Evolutionary conservation across 2,888 invertebrate genomes (phyloP), one percentile per base, ranked within the genome.

Genomic region (Eumerus sabulonum): DNA sequence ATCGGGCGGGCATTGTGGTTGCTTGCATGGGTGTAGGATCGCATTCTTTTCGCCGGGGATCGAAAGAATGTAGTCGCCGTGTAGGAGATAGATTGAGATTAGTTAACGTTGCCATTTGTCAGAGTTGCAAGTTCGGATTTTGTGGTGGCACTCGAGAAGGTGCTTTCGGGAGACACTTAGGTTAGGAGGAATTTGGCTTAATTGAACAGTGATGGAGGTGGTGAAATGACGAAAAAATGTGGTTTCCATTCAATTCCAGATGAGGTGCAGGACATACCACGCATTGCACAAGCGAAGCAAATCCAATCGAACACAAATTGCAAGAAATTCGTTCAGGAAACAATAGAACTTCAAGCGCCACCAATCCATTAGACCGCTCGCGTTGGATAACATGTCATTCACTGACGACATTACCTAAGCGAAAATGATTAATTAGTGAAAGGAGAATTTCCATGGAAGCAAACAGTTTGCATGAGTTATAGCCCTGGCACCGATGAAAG

Each of bases 391-490:
- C 64, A 70, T 74, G 79, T 79, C 74, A 68, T 74, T 79, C 79
- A 68, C 54, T 50, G 53, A 47, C 27, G 68, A 53, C 70, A 74
- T 79, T 79, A 70, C 74, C 79, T 68, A 74, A 74, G 64, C 79
- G 11, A 9, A 14, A 74, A 70, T 79, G 79, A 79, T 79, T 79
- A 79, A 79, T 79, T 79, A 74, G 79, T 64, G 79, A 79, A 79
- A 79, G 79, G 79, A 64, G 79, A 63, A 79, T 79, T 74, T 79
- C 63, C 74, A 79, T 66, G 40, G 57, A 47, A 73, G 67, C 62
- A 68, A 73, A 73, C 62, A 68, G 67, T 40, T 63, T 40, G 62
- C 73, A 63, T 63, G 36, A 62, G 63, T 68, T 73, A 64, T 79
- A 67, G 62, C 27, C 70, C 70, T 70, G 64, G 54, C 70, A 68